Percentiles rank a stretch among this genome's conserved stretches.
Evolutionary conservation across 2,888 invertebrate genomes (phyloP).

Genomic region (Coremacera marginata): DNA sequence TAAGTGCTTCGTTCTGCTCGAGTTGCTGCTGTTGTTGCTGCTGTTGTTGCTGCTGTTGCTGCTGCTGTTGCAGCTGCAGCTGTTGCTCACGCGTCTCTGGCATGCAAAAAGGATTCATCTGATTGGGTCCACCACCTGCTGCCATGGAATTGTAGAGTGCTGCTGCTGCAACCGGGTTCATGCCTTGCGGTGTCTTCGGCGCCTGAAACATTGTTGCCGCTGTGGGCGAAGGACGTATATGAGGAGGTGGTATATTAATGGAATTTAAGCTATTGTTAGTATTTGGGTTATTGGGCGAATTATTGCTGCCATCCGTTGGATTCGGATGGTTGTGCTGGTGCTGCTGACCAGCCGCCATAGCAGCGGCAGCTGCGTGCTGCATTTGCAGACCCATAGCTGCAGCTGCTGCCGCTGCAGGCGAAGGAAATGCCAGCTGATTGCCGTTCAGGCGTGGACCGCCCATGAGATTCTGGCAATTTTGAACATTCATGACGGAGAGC

Average conservation of each 20-base stretch:
- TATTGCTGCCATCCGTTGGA: slow-evolving; percentile 34
- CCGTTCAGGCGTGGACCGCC: slow-evolving; percentile 75
- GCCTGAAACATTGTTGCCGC: slow-evolving; percentile 84
- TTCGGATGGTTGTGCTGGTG: slow-evolving; percentile 46
- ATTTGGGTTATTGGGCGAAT: slow-evolving; percentile 53
- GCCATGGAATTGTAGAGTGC: slow-evolving; percentile 77
- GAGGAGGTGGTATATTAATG: slow-evolving; percentile 75
- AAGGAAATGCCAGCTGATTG: slow-evolving; percentile 69
- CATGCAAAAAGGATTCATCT: slow-evolving; percentile 72
- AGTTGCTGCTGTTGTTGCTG: slow-evolving; percentile 73
- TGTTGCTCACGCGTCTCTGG: slow-evolving; percentile 74
- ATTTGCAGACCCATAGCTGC: slow-evolving; percentile 71
- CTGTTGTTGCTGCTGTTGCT: slow-evolving; percentile 78
- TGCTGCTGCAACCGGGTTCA: slow-evolving; percentile 72
- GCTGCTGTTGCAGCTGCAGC: slow-evolving; percentile 84
- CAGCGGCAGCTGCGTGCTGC: slow-evolving; percentile 68
- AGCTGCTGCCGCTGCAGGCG: slow-evolving; percentile 68
- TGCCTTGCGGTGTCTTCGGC: slow-evolving; percentile 81
- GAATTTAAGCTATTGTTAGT: slow-evolving; percentile 71
- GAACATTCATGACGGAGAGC: slow-evolving; percentile 57
- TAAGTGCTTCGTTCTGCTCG: slow-evolving; percentile 94
- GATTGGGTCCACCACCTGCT: slow-evolving; percentile 70
- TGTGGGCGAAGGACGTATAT: slow-evolving; percentile 78
- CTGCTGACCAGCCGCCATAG: slow-evolving; percentile 60
- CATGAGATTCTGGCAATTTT: slow-evolving; percentile 62